These are phyloP conservation scores for Thymelicus lineola DNA, from an alignment of 2,888 invertebrate genomes.

Conservation along the genomic window DNA sequence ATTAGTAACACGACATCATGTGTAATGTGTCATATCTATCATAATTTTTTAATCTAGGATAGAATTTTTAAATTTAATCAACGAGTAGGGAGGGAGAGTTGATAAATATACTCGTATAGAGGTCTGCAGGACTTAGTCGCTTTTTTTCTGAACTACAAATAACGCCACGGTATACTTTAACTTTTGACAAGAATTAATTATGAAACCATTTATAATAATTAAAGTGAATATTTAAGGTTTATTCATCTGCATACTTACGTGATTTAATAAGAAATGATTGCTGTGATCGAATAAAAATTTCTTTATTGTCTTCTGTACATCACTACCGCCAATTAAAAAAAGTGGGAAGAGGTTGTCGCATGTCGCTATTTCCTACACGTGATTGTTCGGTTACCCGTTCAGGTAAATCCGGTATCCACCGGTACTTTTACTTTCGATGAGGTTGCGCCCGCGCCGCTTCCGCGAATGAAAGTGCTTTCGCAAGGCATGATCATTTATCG, in stretches of 20 bases:
- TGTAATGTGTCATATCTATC: not conserved
- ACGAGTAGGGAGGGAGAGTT: not conserved
- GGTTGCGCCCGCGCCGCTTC: slow-evolving; percentile 64
- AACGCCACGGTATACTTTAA: too few relatives aligned
- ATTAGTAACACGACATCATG: not conserved
- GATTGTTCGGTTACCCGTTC: slow-evolving; percentile 46
- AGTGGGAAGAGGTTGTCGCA: slow-evolving; percentile 35
- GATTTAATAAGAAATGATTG: not conserved
- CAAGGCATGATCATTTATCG: slow-evolving; percentile 45
- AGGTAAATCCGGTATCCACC: slow-evolving; percentile 65
- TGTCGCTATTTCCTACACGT: slow-evolving; percentile 42
- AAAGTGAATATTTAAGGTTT: too few relatives aligned
- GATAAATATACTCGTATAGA: not conserved
- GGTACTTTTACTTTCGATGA: slow-evolving; percentile 78
- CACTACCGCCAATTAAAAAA: slow-evolving; percentile 14
- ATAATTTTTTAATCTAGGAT: not conserved
- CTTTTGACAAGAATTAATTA: too few relatives aligned
- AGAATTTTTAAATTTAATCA: not conserved
- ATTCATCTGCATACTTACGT: not conserved
- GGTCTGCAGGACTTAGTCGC: not conserved
- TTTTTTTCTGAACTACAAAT: not conserved
- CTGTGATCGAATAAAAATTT: not conserved
- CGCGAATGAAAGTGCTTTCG: slow-evolving; percentile 75
- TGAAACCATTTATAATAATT: too few relatives aligned
- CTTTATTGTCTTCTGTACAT: slow-evolving; percentile 2